Percentiles rank a stretch among this genome's conserved stretches.
These are phyloP conservation scores for Aurelia sp. DNA, from an alignment of 30 jellyfish, hydroid and myxozoan species.

Conservation along the genomic window DNA sequence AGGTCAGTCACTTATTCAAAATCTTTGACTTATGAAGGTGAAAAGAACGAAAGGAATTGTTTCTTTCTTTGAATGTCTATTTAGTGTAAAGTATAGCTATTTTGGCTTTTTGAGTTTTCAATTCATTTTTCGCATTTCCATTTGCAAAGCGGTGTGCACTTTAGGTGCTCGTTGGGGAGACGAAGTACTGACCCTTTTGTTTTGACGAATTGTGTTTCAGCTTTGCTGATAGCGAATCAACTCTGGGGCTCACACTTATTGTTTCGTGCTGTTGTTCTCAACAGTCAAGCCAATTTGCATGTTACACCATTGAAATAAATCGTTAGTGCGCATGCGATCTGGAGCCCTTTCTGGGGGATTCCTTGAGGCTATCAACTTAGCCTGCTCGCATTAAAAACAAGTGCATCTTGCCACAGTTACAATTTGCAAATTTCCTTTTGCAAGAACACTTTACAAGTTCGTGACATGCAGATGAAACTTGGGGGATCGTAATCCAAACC, in stretches of 20 bases:
- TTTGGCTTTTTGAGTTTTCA: slow-evolving; percentile 2
- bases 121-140: slow-evolving; percentile 17
- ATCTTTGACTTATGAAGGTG: neutral
- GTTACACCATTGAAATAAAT: too few relatives aligned
- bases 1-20: neutral
- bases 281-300: too few relatives aligned
- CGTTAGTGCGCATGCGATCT: too few relatives aligned
- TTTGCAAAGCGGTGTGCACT: slow-evolving; percentile 39
- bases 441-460: slow-evolving; percentile 17
- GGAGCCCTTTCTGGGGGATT: too few relatives aligned
- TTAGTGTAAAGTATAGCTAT: slow-evolving; percentile 2
- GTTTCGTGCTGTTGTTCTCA: too few relatives aligned
- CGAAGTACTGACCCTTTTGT: too few relatives aligned
- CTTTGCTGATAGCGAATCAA: too few relatives aligned
- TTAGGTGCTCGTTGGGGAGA: too few relatives aligned
- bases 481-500: slow-evolving; percentile 28
- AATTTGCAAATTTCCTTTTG: slow-evolving; percentile 10
- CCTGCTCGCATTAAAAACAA: too few relatives aligned
- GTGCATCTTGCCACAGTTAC: slow-evolving; percentile 21
- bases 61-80: slow-evolving; percentile 25
- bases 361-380: too few relatives aligned
- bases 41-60: slow-evolving; percentile 1
- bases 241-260: too few relatives aligned
- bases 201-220: too few relatives aligned
- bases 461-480: slow-evolving; percentile 28